phyloP scores from a whole-genome alignment of 2,797 vertebrate genomes.

The Margarornis squamiger region DNA sequence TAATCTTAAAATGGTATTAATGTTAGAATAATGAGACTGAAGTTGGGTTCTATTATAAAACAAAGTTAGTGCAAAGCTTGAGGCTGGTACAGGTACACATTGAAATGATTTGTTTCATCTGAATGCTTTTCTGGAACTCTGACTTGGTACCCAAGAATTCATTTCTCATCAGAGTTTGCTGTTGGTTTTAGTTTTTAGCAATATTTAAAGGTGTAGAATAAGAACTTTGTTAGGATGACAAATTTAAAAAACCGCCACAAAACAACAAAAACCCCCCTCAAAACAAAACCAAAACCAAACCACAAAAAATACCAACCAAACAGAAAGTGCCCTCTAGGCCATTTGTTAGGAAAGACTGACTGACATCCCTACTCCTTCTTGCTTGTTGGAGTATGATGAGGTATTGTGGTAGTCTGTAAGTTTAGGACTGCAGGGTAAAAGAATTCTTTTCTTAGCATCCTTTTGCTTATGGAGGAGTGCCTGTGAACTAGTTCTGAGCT shows the following conservation, averaged over 20 bases:
- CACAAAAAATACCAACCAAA: background rate
- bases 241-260: background rate
- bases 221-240: background rate
- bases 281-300: no score
- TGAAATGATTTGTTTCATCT: background rate
- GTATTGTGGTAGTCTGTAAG: background rate
- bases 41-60: background rate
- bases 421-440: background rate
- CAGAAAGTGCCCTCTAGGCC: background rate
- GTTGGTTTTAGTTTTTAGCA: background rate
- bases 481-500: background rate
- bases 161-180: background rate
- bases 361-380: background rate
- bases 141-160: background rate
- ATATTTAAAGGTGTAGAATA: background rate
- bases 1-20: background rate
- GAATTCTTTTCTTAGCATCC: background rate
- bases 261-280: background rate
- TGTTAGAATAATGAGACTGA: background rate
- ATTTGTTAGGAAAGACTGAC: background rate
- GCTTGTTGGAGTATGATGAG: background rate
- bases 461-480: background rate
- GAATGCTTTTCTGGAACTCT: background rate
- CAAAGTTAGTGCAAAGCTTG: background rate
- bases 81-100: background rate